Conservation (phyloP, 2,113 vertebrate genomes). For the Dicrurus megarhynchus region DNA sequence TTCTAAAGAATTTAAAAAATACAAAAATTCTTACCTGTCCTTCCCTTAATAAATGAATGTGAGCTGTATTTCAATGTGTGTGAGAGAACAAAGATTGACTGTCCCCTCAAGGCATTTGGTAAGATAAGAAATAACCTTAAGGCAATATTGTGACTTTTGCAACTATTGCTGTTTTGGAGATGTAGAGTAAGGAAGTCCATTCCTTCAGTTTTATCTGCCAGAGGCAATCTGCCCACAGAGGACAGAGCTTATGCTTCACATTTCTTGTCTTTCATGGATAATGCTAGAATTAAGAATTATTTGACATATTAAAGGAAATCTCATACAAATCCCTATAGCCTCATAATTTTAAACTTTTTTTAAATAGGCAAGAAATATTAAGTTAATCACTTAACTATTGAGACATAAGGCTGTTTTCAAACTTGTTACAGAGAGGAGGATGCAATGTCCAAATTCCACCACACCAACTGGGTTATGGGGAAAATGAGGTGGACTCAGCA, state of each 20-base stretch:
- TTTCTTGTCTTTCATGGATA: conserved; percentile 21
- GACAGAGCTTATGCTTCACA: background rate
- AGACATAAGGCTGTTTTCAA: background rate
- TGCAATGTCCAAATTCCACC: background rate
- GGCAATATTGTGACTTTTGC: conserved; percentile 45
- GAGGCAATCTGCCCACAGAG: conserved; percentile 31
- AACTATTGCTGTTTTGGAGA: conserved; percentile 16
- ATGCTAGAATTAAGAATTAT: background rate
- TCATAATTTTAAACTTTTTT: background rate
- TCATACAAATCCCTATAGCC: background rate
- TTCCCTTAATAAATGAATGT: background rate
- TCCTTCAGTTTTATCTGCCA: conserved; percentile 25
- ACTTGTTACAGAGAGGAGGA: background rate
- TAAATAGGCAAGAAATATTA: background rate
- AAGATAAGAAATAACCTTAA: conserved; percentile 56
- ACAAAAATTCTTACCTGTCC: background rate
- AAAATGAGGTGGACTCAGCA: background rate
- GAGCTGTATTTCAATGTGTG: background rate
- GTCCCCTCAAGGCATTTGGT: conserved; percentile 40
- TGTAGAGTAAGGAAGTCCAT: background rate
- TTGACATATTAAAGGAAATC: background rate
- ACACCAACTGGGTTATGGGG: background rate
- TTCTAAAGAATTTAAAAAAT: background rate
- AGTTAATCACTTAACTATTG: background rate
- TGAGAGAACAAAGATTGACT: background rate